Conservation (phyloP, 2,888 invertebrate genomes). For the Philereme vetulata region DNA sequence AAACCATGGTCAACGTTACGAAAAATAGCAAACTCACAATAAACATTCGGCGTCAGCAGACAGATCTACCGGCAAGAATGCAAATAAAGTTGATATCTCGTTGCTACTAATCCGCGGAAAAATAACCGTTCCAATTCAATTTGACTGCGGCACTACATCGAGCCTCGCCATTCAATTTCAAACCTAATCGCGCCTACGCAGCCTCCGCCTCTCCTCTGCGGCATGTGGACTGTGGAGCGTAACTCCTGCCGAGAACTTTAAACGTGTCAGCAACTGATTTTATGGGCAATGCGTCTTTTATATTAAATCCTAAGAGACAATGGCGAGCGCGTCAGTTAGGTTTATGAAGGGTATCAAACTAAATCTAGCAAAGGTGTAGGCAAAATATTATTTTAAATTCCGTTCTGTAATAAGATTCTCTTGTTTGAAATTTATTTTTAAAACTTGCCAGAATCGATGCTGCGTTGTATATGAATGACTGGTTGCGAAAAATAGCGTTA, state of each 20-base stretch:
- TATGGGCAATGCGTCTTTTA: conserved; percentile 20
- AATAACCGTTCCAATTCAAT: conserved; percentile 16
- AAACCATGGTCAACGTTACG: neutral
- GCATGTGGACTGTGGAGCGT: neutral
- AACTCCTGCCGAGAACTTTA: neutral
- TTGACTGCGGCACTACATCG: conserved; percentile 22
- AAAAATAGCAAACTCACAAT: conserved; percentile 4
- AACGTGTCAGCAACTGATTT: conserved; percentile 12
- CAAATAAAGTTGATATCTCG: conserved; percentile 17
- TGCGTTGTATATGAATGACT: too few species aligned
- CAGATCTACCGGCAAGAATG: conserved; percentile 2
- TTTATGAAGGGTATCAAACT: neutral
- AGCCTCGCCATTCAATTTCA: conserved; percentile 16
- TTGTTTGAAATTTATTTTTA: too few species aligned
- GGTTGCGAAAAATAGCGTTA: too few species aligned
- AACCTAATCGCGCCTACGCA: conserved; percentile 20
- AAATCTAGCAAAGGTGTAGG: too few species aligned
- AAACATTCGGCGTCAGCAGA: neutral
- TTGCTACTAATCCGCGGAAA: conserved; percentile 7
- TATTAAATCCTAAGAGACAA: conserved; percentile 18
- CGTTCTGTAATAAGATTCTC: too few species aligned
- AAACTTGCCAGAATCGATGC: too few species aligned
- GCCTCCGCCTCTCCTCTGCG: conserved; percentile 7
- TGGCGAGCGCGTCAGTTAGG: neutral
- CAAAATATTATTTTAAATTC: too few species aligned